Conservation (phyloP, 1,140 invertebrate species). For the Adoxophyes honmai region DNA sequence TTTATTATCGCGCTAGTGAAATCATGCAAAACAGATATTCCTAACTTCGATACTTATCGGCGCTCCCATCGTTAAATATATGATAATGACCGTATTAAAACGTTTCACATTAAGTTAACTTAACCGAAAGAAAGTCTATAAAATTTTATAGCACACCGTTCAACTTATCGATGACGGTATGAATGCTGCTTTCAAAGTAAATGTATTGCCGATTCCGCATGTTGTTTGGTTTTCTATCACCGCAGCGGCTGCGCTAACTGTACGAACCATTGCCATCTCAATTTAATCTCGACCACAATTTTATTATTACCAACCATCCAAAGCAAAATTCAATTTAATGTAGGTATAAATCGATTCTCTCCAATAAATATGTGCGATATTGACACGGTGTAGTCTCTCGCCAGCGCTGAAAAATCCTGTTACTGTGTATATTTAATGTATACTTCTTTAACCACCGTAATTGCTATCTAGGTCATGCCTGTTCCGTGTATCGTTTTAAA, state of each 20-base stretch:
- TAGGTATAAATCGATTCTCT: no score
- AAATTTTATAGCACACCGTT: background rate
- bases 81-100: background rate
- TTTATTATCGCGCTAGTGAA: background rate
- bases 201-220: background rate
- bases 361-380: no score
- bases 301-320: no score
- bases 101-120: slow-evolving; percentile 3
- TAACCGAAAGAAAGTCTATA: slow-evolving; percentile 14
- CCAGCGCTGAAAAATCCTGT: no score
- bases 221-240: no score
- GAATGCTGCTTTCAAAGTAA: background rate
- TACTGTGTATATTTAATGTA: no score
- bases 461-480: background rate
- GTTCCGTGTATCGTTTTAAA: background rate
- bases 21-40: slow-evolving; percentile 8
- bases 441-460: no score
- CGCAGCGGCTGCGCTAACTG: no score
- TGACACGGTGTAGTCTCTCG: no score
- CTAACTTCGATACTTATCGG: slow-evolving; percentile 3
- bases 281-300: no score
- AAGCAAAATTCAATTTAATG: no score
- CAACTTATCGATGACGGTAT: background rate
- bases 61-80: background rate
- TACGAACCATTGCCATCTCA: no score